Base-by-base conservation (phyloP, 92 coral and sea anemone species). In the Bergia sp. region DNA sequence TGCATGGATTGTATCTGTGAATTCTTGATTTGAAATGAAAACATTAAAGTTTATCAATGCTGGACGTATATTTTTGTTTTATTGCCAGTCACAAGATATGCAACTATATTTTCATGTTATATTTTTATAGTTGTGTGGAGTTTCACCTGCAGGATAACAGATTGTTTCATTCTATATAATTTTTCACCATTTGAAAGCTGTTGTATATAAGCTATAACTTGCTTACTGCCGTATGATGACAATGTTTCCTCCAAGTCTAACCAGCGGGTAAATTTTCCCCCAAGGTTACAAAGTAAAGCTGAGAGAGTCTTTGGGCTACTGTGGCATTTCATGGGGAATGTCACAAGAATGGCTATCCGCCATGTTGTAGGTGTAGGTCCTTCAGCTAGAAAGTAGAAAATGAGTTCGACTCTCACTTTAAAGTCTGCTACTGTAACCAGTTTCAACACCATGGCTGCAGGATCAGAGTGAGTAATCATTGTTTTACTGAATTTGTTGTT, bases 391-490 rank as follows among this genome's bases (percentile, higher is more conserved):
- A 82, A 76, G 44, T 89, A 82, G 90, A 86, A 29, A 76, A 92
- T 92, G 94, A 92, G 85, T 45, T 77, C 88, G 85, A 86, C 79
- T 86, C 88, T 80, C 81, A 81, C 87, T 69, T 47, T 91, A 88
- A 91, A 93, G 90, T 55, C 93, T 66, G 80, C 86, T 77, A 66
- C 90, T 88, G 76, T 73, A 88, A 77, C 85, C 80, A 87, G 84
- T 85, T 84, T 86, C 91, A 83, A 89, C 93, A 83, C 93, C 90
- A 97, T 97, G 99, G 96, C 99, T 87, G 98, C 98, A 80, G 99
- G 99, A 82, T 92, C 98, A 0, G 99, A 97, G 99, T 97, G 88
- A 97, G 99, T 96, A 92, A 61, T 45, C 67, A 18, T 47, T 23
- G 12, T 58, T 72, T 78, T 16, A 67, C 45, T 44, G 58, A 73